Evolutionary conservation across 2,113 vertebrate species (phyloP).

Genomic region (Etia nguti): DNA sequence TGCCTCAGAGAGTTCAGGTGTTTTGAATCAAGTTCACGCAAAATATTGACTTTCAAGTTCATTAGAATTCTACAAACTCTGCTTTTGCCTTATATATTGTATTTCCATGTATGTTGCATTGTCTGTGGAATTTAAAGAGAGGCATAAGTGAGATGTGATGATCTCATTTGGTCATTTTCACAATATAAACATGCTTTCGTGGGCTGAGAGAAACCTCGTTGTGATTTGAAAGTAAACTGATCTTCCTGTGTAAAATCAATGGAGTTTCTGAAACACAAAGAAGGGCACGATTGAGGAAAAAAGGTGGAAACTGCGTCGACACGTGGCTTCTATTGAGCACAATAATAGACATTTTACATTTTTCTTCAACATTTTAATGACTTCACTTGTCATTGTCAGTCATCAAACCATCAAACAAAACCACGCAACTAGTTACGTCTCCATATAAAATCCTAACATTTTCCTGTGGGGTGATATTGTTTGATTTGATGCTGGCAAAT

Average conservation of each 20-base stretch:
- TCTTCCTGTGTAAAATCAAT: background rate
- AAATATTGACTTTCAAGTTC: background rate
- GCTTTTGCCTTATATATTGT: background rate
- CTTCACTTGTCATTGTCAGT: background rate
- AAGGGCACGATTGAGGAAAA: background rate
- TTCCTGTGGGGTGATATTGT: background rate
- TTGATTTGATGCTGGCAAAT: background rate
- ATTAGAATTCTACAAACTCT: background rate
- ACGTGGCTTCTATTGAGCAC: background rate
- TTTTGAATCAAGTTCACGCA: background rate
- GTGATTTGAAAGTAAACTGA: background rate
- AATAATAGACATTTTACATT: background rate
- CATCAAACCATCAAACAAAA: background rate
- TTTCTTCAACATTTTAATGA: background rate
- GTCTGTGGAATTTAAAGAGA: background rate
- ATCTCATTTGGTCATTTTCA: background rate
- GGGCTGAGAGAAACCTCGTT: background rate
- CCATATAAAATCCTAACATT: background rate
- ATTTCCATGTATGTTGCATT: background rate
- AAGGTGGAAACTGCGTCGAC: background rate
- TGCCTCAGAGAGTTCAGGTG: background rate
- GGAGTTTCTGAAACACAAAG: background rate
- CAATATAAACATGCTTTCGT: background rate
- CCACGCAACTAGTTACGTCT: background rate
- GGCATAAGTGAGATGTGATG: background rate